Percentiles rank a stretch among this genome's conserved stretches.
These are phyloP conservation scores for Lottia gigantea DNA, from an alignment of 2,888 invertebrate species.

Conservation along the genomic window DNA sequence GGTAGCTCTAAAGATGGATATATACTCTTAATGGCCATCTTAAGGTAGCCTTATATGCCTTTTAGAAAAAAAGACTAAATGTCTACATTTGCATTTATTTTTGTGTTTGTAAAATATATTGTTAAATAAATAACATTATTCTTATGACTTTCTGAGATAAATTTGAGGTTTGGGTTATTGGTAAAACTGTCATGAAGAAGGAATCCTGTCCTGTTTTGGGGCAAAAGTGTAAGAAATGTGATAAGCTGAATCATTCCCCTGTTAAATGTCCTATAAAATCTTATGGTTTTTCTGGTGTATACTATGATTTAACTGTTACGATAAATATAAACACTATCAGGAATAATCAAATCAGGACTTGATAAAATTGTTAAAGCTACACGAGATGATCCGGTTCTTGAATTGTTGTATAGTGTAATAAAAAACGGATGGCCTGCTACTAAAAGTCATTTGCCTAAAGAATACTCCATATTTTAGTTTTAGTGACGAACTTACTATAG, in stretches of 20 bases:
- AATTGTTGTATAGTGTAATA: constrained; percentile 19
- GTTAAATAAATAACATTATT: too few species aligned
- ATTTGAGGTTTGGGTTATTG: too few species aligned
- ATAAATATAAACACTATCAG: constrained; percentile 18
- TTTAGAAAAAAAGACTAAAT: too few species aligned
- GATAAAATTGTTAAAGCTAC: constrained; percentile 23
- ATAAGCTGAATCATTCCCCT: constrained; percentile 33
- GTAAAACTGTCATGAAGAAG: constrained; percentile 24
- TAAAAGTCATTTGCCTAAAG: constrained; percentile 18
- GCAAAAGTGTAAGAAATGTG: constrained; percentile 28
- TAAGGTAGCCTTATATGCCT: too few species aligned
- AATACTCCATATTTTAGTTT: constrained; percentile 28
- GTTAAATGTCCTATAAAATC: constrained; percentile 9
- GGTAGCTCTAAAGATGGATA: too few species aligned
- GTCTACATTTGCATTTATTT: too few species aligned
- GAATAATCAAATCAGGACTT: constrained; percentile 15
- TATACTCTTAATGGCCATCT: too few species aligned
- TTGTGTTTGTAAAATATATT: too few species aligned
- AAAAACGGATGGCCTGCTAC: constrained; percentile 31
- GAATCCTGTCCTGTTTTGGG: constrained; percentile 38
- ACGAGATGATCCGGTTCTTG: constrained; percentile 25
- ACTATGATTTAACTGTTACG: background rate
- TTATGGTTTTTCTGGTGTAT: background rate
- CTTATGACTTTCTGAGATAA: too few species aligned
- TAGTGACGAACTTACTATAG: constrained; percentile 29